Evolutionary conservation across 2,888 invertebrate species (phyloP), one percentile per base, ranked within the genome.

Genomic region (Drosophila eohydei): DNA sequence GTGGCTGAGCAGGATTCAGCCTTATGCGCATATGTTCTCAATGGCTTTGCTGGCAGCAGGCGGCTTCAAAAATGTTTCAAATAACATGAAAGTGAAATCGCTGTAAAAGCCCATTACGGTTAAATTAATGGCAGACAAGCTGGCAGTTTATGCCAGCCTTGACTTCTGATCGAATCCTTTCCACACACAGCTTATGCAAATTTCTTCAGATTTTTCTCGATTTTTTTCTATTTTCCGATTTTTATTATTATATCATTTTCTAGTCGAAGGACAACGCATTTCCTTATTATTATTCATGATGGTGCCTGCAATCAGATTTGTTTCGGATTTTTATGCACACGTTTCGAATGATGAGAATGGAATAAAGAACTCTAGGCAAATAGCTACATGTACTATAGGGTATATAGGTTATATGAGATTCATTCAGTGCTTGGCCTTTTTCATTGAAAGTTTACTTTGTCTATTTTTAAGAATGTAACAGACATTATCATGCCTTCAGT

Each of bases 51-150:
- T 57, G 41, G 52, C 78, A 66, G 48, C 41, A 48, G 64, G 66
- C 69, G 61, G 38, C 65, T 55, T 74, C 60, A 72, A 75, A 81
- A 75, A 50, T 50, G 83, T 89, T 88, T 86, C 88, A 79, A 88
- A 89, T 86, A 83, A 81, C 86, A 81, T 70, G 86, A 78, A 87
- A 84, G 81, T 66, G 71, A 87, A 84, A 82, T 67, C 80, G 81
- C 79, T 73, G 69, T 80, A 76, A 88, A 83, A 73, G 65, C 80
- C 78, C 74, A 80, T 88, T 80, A 88, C 76, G 78, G 80, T 67
- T 78, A 76, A 84, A 82, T 88, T 89, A 89, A 89, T 89, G 89
- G 78, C 72, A 71, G 70, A 62, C 71, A 71, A 66, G 16, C 65
- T 57, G 61, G 32, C 48, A 46, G 46, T 36, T 30, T 40, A 55